Base-by-base conservation (phyloP, 2,113 vertebrate species). In the Scytalopus superciliaris region DNA sequence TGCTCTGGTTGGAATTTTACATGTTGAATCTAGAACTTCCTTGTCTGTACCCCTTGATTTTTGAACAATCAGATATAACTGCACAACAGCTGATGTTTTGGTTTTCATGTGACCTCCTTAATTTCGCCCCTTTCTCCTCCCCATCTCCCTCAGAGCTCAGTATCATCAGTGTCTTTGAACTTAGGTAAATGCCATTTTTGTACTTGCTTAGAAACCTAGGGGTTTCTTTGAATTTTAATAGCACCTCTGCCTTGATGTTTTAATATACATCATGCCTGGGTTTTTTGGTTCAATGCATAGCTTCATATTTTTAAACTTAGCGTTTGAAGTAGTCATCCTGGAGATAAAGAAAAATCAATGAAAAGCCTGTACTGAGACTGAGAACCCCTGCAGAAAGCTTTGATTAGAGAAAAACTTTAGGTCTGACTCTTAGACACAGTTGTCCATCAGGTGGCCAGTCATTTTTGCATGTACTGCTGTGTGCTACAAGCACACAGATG, bases 341-440 rank as follows among this genome's bases (percentile, higher is more conserved):
- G 85, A 72, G 59, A 75, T 93, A 68, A 83, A 85, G 68, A 60
- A 87, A 96, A 95, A 94, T 96, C 90, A 84, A 81, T 89, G 88
- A 91, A 70, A 81, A 91, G 76, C 57, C 57, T 3, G 10, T 89
- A 57, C 74, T 92, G 94, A 84, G 89, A 31, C 67, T 59, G 66
- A 76, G 94, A 87, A 91, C 74, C 89, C 91, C 80, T 76, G 63
- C 88, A 93, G 93, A 84, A 94, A 90, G 93, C 89, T 93, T 93
- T 96, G 94, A 96, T 94, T 95, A 81, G 81, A 80, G 85, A 77
- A 91, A 76, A 83, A 79, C 91, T 94, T 94, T 84, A 89, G 78
- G 70, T 89, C 47, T 91, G 84, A 79, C 90, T 81, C 91, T 76
- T 47, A 56, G 0, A 67, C n/a, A 37, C 74, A 89, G 45, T 85